phyloP scores from a whole-genome alignment of 1,140 invertebrate genomes.

The Marisa cornuarietis region DNA sequence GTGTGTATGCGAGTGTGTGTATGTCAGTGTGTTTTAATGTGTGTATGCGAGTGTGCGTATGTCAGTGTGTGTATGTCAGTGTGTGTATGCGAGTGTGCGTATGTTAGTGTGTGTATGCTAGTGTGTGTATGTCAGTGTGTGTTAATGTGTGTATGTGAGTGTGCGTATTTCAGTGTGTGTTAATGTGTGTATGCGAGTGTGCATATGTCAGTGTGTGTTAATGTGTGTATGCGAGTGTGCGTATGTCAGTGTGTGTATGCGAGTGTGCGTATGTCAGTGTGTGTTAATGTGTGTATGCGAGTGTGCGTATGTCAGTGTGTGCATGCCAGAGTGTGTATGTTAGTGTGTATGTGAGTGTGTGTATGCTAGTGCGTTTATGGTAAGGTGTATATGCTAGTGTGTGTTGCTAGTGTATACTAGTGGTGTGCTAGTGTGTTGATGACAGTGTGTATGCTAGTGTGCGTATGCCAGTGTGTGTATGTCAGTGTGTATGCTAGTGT shows the following conservation, averaged over 20 bases:
- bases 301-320: no score
- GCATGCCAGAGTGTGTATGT: no score
- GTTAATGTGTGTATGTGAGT: no score
- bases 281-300: no score
- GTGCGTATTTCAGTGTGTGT: not conserved
- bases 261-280: not conserved
- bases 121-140: not conserved
- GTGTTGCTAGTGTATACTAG: not conserved
- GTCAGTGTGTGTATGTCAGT: not conserved
- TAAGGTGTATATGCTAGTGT: not conserved
- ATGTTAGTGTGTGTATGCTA: no score
- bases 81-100: not conserved
- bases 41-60: not conserved
- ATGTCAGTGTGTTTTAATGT: no score
- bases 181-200: no score
- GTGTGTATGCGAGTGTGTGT: not conserved
- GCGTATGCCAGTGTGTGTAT: not conserved
- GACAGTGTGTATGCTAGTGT: not conserved
- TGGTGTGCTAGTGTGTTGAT: not conserved
- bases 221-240: no score
- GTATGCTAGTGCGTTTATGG: not conserved
- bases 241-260: slow-evolving; percentile 1
- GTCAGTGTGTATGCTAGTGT: not conserved
- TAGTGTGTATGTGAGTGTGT: not conserved
- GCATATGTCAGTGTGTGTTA: not conserved